A percentile compares a stretch with the other conserved stretches of the same genome.
phyloP scores from a whole-genome alignment of 2,113 vertebrate species.

The Pelobates fuscus region DNA sequence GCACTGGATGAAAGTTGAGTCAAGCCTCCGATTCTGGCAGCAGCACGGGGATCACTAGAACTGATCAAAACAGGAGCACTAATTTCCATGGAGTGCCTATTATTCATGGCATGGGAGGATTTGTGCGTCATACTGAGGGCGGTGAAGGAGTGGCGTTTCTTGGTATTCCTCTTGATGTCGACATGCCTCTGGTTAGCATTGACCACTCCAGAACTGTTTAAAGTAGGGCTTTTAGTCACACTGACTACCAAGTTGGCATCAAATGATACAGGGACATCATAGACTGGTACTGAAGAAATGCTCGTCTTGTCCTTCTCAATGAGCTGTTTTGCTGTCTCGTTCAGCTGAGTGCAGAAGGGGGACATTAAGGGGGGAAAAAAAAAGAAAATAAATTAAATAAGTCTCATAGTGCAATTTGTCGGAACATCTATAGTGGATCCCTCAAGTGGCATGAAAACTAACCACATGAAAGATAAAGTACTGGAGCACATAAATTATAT shows the following conservation, averaged over 20 bases:
- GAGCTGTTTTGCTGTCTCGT: constrained; percentile 93
- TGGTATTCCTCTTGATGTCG: constrained; percentile 95
- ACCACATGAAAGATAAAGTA: too few relatives aligned
- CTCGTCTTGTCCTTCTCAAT: constrained; percentile 93
- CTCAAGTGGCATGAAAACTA: too few relatives aligned
- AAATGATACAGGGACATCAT: constrained; percentile 68
- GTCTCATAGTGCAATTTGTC: constrained; percentile 4
- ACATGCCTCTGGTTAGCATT: constrained; percentile 77
- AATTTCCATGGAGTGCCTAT: constrained; percentile 98
- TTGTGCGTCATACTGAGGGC: constrained; percentile 93
- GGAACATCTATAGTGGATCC: not conserved
- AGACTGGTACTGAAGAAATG: constrained; percentile 63
- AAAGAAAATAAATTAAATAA: constrained; percentile 28
- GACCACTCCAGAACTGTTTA: constrained; percentile 65
- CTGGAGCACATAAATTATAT: too few relatives aligned
- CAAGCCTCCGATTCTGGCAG: constrained; percentile 87
- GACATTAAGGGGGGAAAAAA: constrained; percentile 39
- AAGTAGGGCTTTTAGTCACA: constrained; percentile 59
- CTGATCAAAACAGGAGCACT: constrained; percentile 95
- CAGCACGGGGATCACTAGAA: constrained; percentile 90
- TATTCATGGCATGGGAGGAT: constrained; percentile 84
- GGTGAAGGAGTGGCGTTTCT: constrained; percentile 96
- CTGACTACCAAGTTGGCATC: constrained; percentile 60
- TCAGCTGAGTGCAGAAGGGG: constrained; percentile 73
- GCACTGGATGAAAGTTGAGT: constrained; percentile 76